Base-by-base conservation (phyloP, 2,888 invertebrate species). In the Microctonus hyperodae region DNA sequence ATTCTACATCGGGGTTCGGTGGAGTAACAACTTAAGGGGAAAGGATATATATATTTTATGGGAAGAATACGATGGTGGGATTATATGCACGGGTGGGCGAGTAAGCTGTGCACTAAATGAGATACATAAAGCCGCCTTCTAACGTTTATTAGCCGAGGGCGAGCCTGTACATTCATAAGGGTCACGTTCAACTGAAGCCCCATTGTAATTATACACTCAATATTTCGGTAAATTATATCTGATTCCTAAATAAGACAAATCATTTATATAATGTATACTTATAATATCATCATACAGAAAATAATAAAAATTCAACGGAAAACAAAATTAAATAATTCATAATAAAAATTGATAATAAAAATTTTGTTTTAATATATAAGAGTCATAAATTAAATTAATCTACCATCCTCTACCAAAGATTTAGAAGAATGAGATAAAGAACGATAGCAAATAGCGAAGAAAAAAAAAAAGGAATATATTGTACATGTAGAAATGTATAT, bases 301-400 rank as follows among this genome's bases (percentile, higher is more conserved):
- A 25, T 2, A 16, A 55, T 0, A 16, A n/a, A 28, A 2, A 2
- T 1, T n/a, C n/a, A 55, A 10, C 5, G 6, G 7, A 7, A 16
- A 44, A 6, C 0, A 16, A 44, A 16, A n/a, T n/a, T n/a, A 44
- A 31, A 31, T 5, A 31, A 55, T 6, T 1, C 7, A 31, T 3
- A 5, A n/a, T n/a, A n/a, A n/a, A n/a, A n/a, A 5, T 28, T 23
- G 0, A 53, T 28, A 10, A 25, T n/a, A 23, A 25, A 10, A 22
- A n/a, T 25, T 7, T 37, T 53, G n/a, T 37, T 25, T 55, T 20
- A 10, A 33, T 44, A 55, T n/a, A 31, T 31, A 48, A 10, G 37
- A 44, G 60, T 16, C 20, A 60, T 65, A 60, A 65, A 60, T 65
- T 51, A 60, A 44, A 65, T 65, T 58, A 65, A 60, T 65, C 60